Evolutionary conservation across 2,888 invertebrate genomes (phyloP), one percentile per base, ranked within the genome.

Genomic region (Gnatocerus cornutus): DNA sequence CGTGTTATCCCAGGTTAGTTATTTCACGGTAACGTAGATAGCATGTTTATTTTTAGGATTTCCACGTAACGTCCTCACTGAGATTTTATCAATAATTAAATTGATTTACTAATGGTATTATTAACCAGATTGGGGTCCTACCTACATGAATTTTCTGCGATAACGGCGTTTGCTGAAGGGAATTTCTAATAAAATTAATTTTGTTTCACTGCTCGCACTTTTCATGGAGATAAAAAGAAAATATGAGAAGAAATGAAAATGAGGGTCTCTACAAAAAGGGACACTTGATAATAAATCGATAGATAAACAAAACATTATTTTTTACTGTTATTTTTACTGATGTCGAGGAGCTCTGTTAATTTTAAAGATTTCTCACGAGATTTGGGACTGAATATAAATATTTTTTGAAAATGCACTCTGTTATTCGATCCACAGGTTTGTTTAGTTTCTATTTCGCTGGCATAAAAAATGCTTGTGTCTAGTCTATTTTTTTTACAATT

Each of bases 1-100:
- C 45, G 55, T 53, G 45, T 55, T 55, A 55, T 33, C 53, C 53
- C 64, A 64, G 62, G 62, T 52, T 62, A 62, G 62, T 62, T 46
- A 59, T 33, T 41, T 50, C 58, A 58, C 58, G 58, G 43, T 39
- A 27, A 48, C 21, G 13, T 62, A 41, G 50, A 50, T 62, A 41
- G 37, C 41, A 10, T 13, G 50, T 6, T 61, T 62, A 50, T 62
- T 41, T 62, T 52, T 52, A 39, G 52, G 8, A 41, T 62, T 62
- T 50, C 50, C 39, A 39, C 14, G 27, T 62, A 62, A 62, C 41
- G 50, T 27, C 62, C 48, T 43, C n/a, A 10, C 27, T 10, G 29
- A 43, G 43, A 59, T 45, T 58, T 53, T 58, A 58, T 58, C 58
- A 29, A 29, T 58, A 58, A 43, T 30, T 58, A 43, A 27, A 45